Evolutionary conservation across 2,113 vertebrate genomes (phyloP), one percentile per base, ranked within the genome.

Genomic region (Platycercus adscitus): DNA sequence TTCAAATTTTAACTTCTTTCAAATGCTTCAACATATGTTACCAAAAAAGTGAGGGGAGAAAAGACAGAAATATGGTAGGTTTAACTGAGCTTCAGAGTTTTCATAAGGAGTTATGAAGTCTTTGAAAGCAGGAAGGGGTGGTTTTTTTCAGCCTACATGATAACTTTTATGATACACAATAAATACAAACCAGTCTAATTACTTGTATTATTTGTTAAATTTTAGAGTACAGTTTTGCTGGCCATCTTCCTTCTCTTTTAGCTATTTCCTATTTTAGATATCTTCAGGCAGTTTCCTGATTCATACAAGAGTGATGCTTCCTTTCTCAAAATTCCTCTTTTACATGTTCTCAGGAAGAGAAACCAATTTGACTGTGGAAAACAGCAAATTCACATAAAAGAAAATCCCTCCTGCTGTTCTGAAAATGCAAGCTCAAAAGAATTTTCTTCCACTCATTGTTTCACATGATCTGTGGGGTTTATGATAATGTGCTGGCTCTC

Each of bases 341-440:
- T 81, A 41, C 21, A 1, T 53, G 50, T 90, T 90, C 88, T 88
- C 88, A 83, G 91, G 68, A 88, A 94, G 68, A 70, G 14, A 68
- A 93, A 70, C 68, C 83, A 88, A 88, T 86, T 78, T 91, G 50
- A 81, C 64, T 88, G 75, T 75, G 56, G 55, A 83, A 95, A 96
- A 33, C 86, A 86, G 79, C 60, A 86, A 86, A 83, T 64, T 66
- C 76, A 49, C 80, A 86, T 86, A 81, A 88, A 96, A 96, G 88
- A 83, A 96, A 96, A 97, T 93, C 90, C 82, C 79, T 86, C 35
- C 68, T 93, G 80, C 85, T 90, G 95, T 94, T 96, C 80, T 64
- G 82, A 96, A 96, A 96, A 96, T 72, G 92, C 95, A 96, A 93
- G 35, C 92, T 95, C 86, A 82, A 88, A 96, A 86, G 86, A 95